Conservation (phyloP, 2,113 vertebrate genomes). For the Cynopterus brachyotis region DNA sequence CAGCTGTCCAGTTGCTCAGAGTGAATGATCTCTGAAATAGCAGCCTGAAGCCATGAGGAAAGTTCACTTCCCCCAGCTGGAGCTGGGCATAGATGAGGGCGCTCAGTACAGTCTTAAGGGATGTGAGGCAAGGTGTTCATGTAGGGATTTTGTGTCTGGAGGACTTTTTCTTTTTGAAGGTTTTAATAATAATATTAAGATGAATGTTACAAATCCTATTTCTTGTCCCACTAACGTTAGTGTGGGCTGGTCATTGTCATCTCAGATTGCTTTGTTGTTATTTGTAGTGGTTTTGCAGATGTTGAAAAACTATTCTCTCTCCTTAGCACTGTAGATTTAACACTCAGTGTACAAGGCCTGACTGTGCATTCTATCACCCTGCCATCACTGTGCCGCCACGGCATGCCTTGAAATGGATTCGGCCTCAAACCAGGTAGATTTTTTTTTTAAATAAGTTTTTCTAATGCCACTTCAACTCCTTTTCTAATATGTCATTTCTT, state of each 20-base stretch:
- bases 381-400: slow-evolving; percentile 90
- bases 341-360: slow-evolving; percentile 91
- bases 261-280: not conserved
- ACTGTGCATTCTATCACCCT: slow-evolving; percentile 96
- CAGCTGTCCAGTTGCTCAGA: not conserved
- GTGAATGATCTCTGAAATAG: not conserved
- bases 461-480: not conserved
- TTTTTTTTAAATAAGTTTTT: not conserved
- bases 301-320: not conserved
- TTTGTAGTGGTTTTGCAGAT: not conserved
- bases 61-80: not conserved
- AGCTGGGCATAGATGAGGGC: not conserved
- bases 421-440: slow-evolving; percentile 85
- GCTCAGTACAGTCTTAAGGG: not conserved
- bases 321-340: slow-evolving; percentile 94
- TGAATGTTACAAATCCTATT: rapidly evolving
- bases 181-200: not conserved
- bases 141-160: not conserved
- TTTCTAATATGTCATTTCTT: not conserved
- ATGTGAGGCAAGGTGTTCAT: not conserved
- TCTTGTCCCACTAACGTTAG: not conserved
- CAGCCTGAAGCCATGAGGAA: not conserved
- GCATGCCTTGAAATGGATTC: slow-evolving; percentile 93
- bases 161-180: not conserved
- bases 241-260: not conserved